Conservation (phyloP, 37 sponge, comb jelly and placozoan species). For the Diacarnus erythraeanus region DNA sequence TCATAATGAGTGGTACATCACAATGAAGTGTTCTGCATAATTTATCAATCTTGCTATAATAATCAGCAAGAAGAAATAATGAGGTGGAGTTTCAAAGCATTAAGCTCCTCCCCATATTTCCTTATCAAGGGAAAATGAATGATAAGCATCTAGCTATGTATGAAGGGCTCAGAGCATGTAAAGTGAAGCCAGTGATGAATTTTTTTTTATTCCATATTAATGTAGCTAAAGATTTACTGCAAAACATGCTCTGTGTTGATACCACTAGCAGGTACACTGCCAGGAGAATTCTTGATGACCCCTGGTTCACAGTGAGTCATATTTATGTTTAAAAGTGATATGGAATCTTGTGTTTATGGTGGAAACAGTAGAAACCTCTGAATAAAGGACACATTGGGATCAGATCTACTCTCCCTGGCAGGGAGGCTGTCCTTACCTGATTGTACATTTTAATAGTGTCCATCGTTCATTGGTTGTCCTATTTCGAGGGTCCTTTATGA, state of each 20-base stretch:
- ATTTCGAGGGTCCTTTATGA: no score
- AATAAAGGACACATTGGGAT: no score
- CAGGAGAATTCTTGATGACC: constrained; percentile 77
- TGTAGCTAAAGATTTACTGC: constrained; percentile 82
- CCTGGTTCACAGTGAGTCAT: constrained; percentile 86
- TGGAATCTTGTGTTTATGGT: background rate
- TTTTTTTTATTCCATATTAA: background rate
- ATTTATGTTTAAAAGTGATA: background rate
- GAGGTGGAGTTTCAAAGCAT: background rate
- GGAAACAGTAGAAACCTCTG: no score
- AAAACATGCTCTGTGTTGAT: constrained; percentile 83
- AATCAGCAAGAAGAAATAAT: background rate
- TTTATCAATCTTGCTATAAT: background rate
- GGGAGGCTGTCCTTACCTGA: background rate
- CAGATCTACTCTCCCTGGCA: no score
- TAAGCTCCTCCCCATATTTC: background rate
- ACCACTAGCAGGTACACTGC: constrained; percentile 77
- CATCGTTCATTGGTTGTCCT: no score
- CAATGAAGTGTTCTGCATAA: background rate
- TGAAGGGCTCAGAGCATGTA: no score
- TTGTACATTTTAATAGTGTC: no score
- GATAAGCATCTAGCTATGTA: no score
- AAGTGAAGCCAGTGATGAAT: background rate
- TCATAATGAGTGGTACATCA: no score
- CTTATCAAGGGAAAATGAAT: background rate